Evolutionary conservation across 2,113 vertebrate species (phyloP).

Genomic region (Callocephalon fimbriatum): DNA sequence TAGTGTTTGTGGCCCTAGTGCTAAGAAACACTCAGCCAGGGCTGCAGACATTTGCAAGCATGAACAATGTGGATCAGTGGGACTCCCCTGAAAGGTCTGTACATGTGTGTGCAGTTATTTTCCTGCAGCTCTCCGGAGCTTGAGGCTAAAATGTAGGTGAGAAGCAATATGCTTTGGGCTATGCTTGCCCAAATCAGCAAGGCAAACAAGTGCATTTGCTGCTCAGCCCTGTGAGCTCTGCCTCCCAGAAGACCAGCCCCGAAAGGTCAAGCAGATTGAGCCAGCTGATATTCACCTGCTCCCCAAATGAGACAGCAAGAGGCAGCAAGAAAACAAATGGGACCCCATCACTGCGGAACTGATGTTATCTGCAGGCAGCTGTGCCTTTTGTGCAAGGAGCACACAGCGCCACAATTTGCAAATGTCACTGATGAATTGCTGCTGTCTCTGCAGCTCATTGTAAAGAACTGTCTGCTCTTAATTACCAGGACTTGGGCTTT

Average conservation of each 20-base stretch:
- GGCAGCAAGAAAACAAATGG: slow-evolving; percentile 53
- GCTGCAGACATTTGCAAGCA: background rate
- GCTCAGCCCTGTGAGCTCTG: background rate
- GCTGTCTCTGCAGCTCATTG: background rate
- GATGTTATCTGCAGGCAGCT: slow-evolving; percentile 70
- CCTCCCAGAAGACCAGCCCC: slow-evolving; percentile 2
- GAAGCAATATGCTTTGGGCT: background rate
- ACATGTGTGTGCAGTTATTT: background rate
- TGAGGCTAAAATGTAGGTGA: background rate
- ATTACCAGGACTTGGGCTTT: slow-evolving; percentile 43
- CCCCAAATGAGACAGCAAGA: slow-evolving; percentile 19
- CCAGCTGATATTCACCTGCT: slow-evolving; percentile 70
- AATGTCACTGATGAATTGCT: slow-evolving; percentile 64
- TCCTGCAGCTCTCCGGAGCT: background rate
- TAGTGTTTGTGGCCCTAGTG: accelerated
- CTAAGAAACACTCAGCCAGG: background rate
- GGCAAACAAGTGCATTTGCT: background rate
- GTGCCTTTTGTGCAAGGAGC: slow-evolving; percentile 63
- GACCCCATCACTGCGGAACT: slow-evolving; percentile 33
- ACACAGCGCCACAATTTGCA: slow-evolving; percentile 66
- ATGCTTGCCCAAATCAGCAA: background rate
- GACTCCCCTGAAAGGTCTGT: background rate
- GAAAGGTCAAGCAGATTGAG: slow-evolving; percentile 37
- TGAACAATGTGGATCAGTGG: background rate
- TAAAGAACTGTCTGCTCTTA: slow-evolving; percentile 44